Conservation (phyloP, 2,888 invertebrate genomes). For the Cephus pygmeus region DNA sequence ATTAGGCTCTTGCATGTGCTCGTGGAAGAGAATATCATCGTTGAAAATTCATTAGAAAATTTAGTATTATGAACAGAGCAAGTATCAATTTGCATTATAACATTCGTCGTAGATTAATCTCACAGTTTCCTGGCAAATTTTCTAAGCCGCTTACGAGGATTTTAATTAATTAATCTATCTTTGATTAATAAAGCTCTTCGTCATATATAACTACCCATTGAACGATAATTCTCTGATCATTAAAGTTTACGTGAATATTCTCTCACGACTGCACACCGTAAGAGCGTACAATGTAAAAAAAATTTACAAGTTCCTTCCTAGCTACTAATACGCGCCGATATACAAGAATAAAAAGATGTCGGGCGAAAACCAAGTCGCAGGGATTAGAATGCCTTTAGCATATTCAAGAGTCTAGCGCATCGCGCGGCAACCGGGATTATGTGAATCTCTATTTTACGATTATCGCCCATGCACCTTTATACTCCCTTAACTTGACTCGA, state of each 20-base stretch:
- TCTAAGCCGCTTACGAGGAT: background rate
- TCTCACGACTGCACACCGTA: too few relatives aligned
- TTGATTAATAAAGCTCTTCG: background rate
- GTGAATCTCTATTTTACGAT: background rate
- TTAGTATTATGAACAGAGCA: background rate
- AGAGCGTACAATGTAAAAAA: background rate
- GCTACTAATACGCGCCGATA: background rate
- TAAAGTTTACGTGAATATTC: background rate
- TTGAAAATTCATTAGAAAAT: background rate
- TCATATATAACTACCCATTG: background rate
- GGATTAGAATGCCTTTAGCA: background rate
- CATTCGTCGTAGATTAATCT: background rate
- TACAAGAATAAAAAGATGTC: background rate
- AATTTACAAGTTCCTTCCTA: background rate
- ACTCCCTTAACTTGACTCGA: background rate
- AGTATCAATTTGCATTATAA: background rate
- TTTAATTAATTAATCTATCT: background rate
- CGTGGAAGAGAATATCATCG: background rate
- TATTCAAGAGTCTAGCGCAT: background rate
- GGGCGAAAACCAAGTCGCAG: background rate
- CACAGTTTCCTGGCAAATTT: background rate
- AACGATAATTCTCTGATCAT: background rate
- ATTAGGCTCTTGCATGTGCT: background rate
- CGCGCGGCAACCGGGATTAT: background rate
- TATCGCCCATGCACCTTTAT: background rate